Evolutionary conservation across 1,140 invertebrate species (phyloP), one percentile per base, ranked within the genome.

Genomic region (Penaeus chinensis): DNA sequence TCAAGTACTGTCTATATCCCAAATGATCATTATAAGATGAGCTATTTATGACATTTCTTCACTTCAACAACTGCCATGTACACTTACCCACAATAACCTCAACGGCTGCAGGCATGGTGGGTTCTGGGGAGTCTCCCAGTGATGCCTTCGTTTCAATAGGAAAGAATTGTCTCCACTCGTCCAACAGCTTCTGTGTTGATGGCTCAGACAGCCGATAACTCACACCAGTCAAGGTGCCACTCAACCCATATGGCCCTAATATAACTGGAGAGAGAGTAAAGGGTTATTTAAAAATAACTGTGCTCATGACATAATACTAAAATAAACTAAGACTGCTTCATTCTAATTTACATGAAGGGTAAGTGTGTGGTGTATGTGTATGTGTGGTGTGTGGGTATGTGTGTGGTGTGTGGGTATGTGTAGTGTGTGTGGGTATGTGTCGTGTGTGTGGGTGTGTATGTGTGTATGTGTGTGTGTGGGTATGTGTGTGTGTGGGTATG

Each of bases 121-220:
- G 89, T 87, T 84, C 82, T 77, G 85, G 42, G 62, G 66, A 63
- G 65, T 89, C 89, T 37, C 84, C 86, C 85, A 81, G 62, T 74
- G 81, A 89, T 89, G 84, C 80, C 86, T 76, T 84, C 85, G 83
- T 86, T 90, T 89, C 82, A 94, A 94, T 91, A 96, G 98, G 97
- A 93, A 98, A 99, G 92, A 98, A 98, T 91, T 97, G 96, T 85
- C 95, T 94, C 98, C 98, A 99, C 90, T 98, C 97, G 90, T 98
- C 96, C 42, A 99, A 93, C 84, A 98, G 94, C 90, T 96, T 96
- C 89, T 95, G 94, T 84, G 95, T 96, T 91, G 93, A 94, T 66
- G 94, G 93, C 93, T 96, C 98, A 89, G 92, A 94, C 91, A 95
- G 95, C 93, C 95, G 94, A 92, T 94, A 96, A 84, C 94, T 94